A percentile compares a stretch with the other conserved stretches of the same genome.
phyloP scores from a whole-genome alignment of 2,797 vertebrate genomes.

The Dermochelys coriacea region DNA sequence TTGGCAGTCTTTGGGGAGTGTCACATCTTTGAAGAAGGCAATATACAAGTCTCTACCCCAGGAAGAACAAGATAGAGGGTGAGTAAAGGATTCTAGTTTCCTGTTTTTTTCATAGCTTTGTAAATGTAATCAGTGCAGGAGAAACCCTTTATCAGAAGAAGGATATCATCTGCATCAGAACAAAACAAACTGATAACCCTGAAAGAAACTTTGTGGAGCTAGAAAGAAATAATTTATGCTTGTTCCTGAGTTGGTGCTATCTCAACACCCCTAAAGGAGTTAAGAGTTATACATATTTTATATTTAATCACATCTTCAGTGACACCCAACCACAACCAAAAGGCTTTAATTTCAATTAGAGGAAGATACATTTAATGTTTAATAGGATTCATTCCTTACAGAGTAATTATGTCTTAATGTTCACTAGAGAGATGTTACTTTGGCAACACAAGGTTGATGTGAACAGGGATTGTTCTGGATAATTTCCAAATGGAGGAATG shows the following conservation, averaged over 20 bases:
- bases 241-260: conserved; percentile 36
- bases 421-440: conserved; percentile 1
- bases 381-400: conserved; percentile 67
- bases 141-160: background rate
- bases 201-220: conserved; percentile 8
- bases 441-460: background rate
- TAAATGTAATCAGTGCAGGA: background rate
- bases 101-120: background rate
- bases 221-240: conserved; percentile 57
- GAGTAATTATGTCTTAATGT: conserved; percentile 60
- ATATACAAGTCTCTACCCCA: background rate
- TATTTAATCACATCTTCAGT: conserved; percentile 73
- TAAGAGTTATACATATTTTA: conserved; percentile 75
- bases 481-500: background rate
- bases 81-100: background rate
- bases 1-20: background rate
- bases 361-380: conserved; percentile 68
- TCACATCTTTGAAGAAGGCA: accelerated
- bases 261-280: conserved; percentile 55
- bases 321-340: conserved; percentile 70
- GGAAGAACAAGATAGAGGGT: background rate
- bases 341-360: conserved; percentile 76
- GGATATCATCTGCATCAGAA: background rate
- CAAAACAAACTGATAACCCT: background rate
- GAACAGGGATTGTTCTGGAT: background rate